phyloP scores from a whole-genome alignment of 2,797 vertebrate species.

The Phylloscopus collybita region DNA sequence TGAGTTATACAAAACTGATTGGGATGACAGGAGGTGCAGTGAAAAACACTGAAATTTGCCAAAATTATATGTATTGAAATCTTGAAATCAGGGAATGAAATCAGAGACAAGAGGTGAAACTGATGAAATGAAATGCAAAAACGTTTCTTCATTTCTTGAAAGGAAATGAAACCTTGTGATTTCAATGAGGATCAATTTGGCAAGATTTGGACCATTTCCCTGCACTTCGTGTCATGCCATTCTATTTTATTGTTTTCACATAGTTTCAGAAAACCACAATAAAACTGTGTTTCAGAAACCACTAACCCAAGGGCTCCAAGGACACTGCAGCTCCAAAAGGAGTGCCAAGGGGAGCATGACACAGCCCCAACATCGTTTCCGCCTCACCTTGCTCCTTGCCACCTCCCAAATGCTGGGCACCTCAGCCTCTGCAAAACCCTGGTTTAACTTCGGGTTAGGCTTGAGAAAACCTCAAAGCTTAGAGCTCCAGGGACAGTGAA shows the following conservation, averaged over 20 bases:
- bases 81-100: background rate
- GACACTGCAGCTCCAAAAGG: too few relatives aligned
- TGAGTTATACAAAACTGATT: background rate
- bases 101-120: background rate
- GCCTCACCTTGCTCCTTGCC: too few relatives aligned
- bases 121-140: background rate
- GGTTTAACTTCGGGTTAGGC: background rate
- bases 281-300: background rate
- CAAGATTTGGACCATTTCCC: background rate
- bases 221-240: background rate
- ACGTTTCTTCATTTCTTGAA: accelerated
- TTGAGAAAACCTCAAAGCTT: background rate
- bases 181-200: background rate
- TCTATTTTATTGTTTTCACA: background rate
- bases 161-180: background rate
- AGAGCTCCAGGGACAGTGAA: too few relatives aligned
- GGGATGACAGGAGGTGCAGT: background rate
- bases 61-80: background rate
- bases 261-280: background rate
- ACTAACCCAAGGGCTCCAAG: background rate
- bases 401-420: too few relatives aligned
- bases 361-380: too few relatives aligned
- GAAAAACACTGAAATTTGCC: background rate
- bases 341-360: background rate
- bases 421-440: background rate